phyloP scores from a whole-genome alignment of 37 sponge, comb jelly and placozoan genomes.

The Eunapius fragilis region DNA sequence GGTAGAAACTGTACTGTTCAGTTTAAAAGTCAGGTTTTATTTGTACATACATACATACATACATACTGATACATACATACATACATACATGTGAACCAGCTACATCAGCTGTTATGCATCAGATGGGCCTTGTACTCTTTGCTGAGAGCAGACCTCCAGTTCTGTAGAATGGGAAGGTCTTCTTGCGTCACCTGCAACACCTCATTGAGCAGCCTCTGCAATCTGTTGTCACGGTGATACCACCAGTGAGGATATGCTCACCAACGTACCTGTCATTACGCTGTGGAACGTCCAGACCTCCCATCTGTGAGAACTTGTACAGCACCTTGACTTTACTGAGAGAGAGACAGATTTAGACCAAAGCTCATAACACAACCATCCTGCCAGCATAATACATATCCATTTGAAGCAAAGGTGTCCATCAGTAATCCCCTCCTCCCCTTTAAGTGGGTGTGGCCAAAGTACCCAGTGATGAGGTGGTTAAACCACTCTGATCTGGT shows the following conservation, averaged over 20 bases:
- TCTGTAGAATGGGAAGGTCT: conserved; percentile 63
- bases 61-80: too few relatives aligned
- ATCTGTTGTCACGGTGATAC: background rate
- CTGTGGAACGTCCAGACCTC: conserved; percentile 47
- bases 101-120: background rate
- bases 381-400: too few relatives aligned
- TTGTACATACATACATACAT: too few relatives aligned
- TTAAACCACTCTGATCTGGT: too few relatives aligned
- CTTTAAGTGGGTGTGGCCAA: too few relatives aligned
- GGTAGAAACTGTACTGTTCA: too few relatives aligned
- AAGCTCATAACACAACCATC: background rate
- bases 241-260: background rate
- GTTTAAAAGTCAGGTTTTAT: too few relatives aligned
- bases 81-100: background rate
- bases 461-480: too few relatives aligned
- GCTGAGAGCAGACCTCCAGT: conserved; percentile 69
- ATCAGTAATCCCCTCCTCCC: too few relatives aligned
- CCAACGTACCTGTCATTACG: conserved; percentile 30
- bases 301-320: conserved; percentile 75
- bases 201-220: conserved; percentile 46
- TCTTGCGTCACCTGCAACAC: conserved; percentile 41
- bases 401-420: too few relatives aligned
- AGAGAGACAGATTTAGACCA: background rate
- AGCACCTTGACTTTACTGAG: conserved; percentile 69
- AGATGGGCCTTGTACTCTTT: conserved; percentile 50